A percentile compares a stretch with the other conserved stretches of the same genome.
Evolutionary conservation across 2,888 invertebrate species (phyloP).

Genomic region (Poecilus cupreus): DNA sequence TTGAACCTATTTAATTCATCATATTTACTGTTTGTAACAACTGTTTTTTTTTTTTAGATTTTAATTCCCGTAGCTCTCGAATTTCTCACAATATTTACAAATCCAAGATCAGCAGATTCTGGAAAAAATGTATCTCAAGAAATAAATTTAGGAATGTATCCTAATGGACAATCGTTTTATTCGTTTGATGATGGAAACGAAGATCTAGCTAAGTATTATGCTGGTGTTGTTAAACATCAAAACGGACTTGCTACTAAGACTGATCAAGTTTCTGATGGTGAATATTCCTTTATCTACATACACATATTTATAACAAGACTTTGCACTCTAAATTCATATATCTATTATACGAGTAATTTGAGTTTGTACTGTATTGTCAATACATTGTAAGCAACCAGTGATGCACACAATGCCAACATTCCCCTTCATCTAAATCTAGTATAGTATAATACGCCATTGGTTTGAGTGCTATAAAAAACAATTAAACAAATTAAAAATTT

Average conservation of each 20-base stretch:
- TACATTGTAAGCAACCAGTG: too few relatives aligned
- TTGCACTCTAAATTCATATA: too few relatives aligned
- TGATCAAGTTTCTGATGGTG: conserved; percentile 58
- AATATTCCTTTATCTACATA: not conserved
- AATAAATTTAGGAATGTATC: conserved; percentile 18
- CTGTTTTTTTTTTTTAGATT: conserved; percentile 19
- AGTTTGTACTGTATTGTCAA: too few relatives aligned
- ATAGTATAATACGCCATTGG: too few relatives aligned
- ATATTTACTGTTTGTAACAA: not conserved
- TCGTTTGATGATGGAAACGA: conserved; percentile 52
- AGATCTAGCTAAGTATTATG: conserved; percentile 42
- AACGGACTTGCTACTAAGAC: conserved; percentile 19
- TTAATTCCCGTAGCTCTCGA: conserved; percentile 23
- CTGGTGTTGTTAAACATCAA: conserved; percentile 4
- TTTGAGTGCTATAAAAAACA: too few relatives aligned
- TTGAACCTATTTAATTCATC: not conserved
- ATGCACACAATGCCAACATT: too few relatives aligned
- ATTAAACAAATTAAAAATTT: too few relatives aligned
- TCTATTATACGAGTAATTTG: too few relatives aligned
- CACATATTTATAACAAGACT: too few relatives aligned
- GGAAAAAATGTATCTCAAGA: not conserved
- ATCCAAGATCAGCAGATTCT: not conserved
- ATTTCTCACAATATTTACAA: not conserved
- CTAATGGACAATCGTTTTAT: conserved; percentile 45
- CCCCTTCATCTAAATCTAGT: too few relatives aligned